A percentile compares a stretch with the other conserved stretches of the same genome.
These are phyloP conservation scores for Drosophila diplacantha DNA, from an alignment of 2,888 invertebrate species.

Conservation along the genomic window DNA sequence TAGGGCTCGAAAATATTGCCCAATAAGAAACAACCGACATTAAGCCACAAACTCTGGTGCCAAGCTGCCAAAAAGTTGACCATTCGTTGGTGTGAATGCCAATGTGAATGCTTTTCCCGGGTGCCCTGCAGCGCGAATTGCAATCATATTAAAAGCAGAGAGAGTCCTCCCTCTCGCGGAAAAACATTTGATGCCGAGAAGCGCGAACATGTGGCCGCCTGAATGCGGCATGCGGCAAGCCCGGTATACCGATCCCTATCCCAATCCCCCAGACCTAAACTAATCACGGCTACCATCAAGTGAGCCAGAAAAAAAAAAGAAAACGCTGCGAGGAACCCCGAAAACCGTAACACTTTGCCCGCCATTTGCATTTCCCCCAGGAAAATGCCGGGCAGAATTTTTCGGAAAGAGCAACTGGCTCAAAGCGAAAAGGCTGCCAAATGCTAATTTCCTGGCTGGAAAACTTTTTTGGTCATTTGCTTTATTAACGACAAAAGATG, in stretches of 20 bases:
- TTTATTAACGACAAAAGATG: conserved; percentile 48
- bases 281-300: conserved; percentile 49
- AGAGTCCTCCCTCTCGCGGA: conserved; percentile 30
- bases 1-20: background rate
- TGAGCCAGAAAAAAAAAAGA: conserved; percentile 9
- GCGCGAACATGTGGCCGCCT: conserved; percentile 13
- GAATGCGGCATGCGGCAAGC: conserved; percentile 37
- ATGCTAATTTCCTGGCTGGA: conserved; percentile 51
- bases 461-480: conserved; percentile 56
- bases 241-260: conserved; percentile 9
- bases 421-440: conserved; percentile 38
- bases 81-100: conserved; percentile 41
- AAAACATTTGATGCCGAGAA: conserved; percentile 41
- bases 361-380: conserved; percentile 34
- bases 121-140: conserved; percentile 57
- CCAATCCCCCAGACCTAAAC: conserved; percentile 43
- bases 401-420: conserved; percentile 10
- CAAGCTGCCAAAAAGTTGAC: conserved; percentile 44
- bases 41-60: conserved; percentile 6
- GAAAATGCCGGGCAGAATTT: conserved; percentile 9
- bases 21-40: conserved; percentile 3
- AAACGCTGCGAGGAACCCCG: background rate
- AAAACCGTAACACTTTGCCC: conserved; percentile 48
- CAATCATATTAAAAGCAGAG: conserved; percentile 69
- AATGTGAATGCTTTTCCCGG: conserved; percentile 17